Base-by-base conservation (phyloP, 2,888 invertebrate species). In the Drosophila kuntzei region DNA sequence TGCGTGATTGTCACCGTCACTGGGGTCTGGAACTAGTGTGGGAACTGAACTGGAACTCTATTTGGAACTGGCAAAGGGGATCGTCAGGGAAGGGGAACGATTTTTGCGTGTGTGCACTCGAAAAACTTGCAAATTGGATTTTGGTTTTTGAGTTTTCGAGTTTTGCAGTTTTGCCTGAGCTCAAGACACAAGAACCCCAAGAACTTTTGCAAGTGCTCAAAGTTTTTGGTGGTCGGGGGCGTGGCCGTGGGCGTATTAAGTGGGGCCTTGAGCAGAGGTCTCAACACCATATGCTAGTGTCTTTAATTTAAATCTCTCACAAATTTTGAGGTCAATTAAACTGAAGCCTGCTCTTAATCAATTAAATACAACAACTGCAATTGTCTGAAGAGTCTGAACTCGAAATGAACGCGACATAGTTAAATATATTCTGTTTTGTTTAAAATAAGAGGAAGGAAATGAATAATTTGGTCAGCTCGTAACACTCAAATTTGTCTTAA, bases 51-150 rank as follows among this genome's bases (percentile, higher is more conserved):
- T 7, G 39, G 12, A 55, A 20, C 29, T 29, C 39, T 20, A 37
- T 46, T 32, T 29, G 27, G 27, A 58, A 44, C 41, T n/a, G 36
- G 18, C 18, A 27, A 25, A 7, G 22, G 16, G 36, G 34, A n/a
- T 34, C 16, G 9, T 14, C 14, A 36, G 53, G 8, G 46, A 18
- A 5, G 25, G 14, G 9, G 39, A 20, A 16, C 18, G 14, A 68
- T 63, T 72, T 68, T 72, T 76, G 70, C 72, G 83, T 76, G 87
- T 76, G 73, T 67, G 69, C 78, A 79, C 84, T 87, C 77, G 70
- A 81, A 75, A 85, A 85, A 85, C 63, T 85, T 85, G 87, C 89
- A 85, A 85, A 85, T 85, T 85, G 89, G 85, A 85, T 89, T 85
- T 89, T 66, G 85, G 89, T 84, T 87, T 87, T 75, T 67, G 77